phyloP scores from a whole-genome alignment of 2,797 vertebrate genomes.

The Galaxias olidus region DNA sequence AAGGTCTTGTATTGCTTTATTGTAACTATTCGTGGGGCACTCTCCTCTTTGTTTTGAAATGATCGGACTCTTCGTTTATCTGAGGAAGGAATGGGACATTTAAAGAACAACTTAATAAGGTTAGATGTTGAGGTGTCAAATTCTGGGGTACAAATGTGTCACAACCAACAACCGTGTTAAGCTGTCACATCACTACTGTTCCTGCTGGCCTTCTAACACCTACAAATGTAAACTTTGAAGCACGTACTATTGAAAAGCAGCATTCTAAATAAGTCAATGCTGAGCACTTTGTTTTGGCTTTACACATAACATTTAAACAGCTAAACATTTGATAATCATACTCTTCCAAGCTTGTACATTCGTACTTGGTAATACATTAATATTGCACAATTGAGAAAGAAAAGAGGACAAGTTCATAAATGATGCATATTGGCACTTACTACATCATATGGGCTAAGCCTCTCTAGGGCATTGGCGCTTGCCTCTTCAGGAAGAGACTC shows the following conservation, averaged over 20 bases:
- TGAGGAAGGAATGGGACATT: conserved; percentile 33
- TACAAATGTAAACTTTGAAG: no score
- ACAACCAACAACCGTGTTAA: no score
- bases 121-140: conserved; percentile 26
- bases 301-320: no score
- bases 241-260: no score
- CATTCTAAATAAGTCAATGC: no score
- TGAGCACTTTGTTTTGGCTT: no score
- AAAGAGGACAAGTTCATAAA: conserved; percentile 69
- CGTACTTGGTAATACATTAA: conserved; percentile 32
- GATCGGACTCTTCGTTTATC: conserved; percentile 61
- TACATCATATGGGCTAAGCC: conserved; percentile 66
- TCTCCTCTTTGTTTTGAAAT: conserved; percentile 65
- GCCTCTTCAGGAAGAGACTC: conserved; percentile 70
- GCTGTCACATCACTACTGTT: no score
- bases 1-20: neutral
- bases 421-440: conserved; percentile 75
- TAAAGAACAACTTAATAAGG: no score
- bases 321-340: no score
- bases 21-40: conserved; percentile 41
- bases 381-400: conserved; percentile 66
- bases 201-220: no score
- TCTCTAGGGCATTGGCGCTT: conserved; percentile 69
- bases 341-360: neutral
- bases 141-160: no score